Percentiles rank a stretch among this genome's conserved stretches.
phyloP scores from a whole-genome alignment of 1,140 invertebrate species.

The Brachystomella parvula region DNA sequence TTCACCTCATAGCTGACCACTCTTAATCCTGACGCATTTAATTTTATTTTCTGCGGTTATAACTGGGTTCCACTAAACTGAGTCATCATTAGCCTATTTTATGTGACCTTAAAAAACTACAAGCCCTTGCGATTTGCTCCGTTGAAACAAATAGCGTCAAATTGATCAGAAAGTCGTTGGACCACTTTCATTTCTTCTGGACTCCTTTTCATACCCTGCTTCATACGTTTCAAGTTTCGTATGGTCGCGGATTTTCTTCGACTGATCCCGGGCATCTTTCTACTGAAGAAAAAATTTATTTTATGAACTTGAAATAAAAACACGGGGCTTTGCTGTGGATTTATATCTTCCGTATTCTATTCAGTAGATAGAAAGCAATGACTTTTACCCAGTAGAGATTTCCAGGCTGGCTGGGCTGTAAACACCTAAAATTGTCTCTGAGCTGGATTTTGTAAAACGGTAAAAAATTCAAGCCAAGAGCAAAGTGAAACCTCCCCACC shows the following conservation, averaged over 20 bases:
- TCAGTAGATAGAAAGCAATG: slow-evolving; percentile 47
- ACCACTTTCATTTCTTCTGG: slow-evolving; percentile 51
- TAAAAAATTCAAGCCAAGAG: slow-evolving; percentile 14
- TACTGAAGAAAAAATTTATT: slow-evolving; percentile 22
- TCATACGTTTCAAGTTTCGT: slow-evolving; percentile 38
- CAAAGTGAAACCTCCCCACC: slow-evolving; percentile 9
- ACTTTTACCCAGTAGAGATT: slow-evolving; percentile 59
- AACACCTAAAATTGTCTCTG: slow-evolving; percentile 50
- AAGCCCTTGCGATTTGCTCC: slow-evolving; percentile 48
- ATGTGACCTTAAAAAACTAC: slow-evolving; percentile 46
- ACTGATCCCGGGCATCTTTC: slow-evolving; percentile 27
- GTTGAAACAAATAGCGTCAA: slow-evolving; percentile 56
- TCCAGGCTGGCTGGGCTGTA: slow-evolving; percentile 52
- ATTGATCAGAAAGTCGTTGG: slow-evolving; percentile 52
- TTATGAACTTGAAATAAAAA: neutral
- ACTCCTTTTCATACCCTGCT: slow-evolving; percentile 45
- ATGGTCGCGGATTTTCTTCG: slow-evolving; percentile 17
- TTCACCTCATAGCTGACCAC: no score
- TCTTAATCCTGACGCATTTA: no score
- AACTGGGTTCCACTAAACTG: no score
- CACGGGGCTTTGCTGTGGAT: neutral
- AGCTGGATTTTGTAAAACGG: slow-evolving; percentile 34
- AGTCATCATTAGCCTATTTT: no score
- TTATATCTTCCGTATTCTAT: slow-evolving; percentile 51
- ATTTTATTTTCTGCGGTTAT: no score